phyloP scores from a whole-genome alignment of 2,888 invertebrate genomes.

The Tenthredo mesomela region DNA sequence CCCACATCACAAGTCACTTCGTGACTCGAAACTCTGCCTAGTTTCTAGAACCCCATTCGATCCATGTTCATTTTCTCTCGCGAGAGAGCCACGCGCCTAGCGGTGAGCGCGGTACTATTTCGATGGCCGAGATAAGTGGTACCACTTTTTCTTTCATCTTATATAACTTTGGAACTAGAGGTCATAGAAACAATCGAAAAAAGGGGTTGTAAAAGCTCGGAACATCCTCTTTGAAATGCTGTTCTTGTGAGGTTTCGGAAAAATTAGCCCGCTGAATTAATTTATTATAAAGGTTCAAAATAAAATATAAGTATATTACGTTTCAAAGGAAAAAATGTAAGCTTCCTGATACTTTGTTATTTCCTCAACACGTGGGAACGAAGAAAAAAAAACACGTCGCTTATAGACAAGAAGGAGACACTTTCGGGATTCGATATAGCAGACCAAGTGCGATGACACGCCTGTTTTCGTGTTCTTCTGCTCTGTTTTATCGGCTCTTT shows the following conservation, averaged over 20 bases:
- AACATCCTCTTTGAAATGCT: not conserved
- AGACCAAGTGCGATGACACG: not conserved
- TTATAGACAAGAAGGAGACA: not conserved
- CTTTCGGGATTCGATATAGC: not conserved
- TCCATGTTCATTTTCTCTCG: not conserved
- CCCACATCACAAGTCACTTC: not conserved
- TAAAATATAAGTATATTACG: not conserved
- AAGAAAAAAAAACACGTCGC: not conserved
- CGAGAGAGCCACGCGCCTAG: not conserved
- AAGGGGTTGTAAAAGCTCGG: not conserved
- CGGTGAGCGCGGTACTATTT: not conserved
- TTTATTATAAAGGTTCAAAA: not conserved
- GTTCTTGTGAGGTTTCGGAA: not conserved
- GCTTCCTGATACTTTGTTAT: not conserved
- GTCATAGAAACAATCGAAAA: not conserved
- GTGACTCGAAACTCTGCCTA: not conserved
- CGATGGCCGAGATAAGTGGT: not conserved
- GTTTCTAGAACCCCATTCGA: not conserved
- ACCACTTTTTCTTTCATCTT: not conserved
- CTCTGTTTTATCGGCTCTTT: conserved; percentile 43
- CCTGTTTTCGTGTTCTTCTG: conserved; percentile 18
- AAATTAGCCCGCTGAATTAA: not conserved
- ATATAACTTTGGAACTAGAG: not conserved
- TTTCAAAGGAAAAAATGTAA: not conserved
- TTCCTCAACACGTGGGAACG: not conserved